Conservation (phyloP, 2,888 invertebrate genomes). For the Buathra laborator region DNA sequence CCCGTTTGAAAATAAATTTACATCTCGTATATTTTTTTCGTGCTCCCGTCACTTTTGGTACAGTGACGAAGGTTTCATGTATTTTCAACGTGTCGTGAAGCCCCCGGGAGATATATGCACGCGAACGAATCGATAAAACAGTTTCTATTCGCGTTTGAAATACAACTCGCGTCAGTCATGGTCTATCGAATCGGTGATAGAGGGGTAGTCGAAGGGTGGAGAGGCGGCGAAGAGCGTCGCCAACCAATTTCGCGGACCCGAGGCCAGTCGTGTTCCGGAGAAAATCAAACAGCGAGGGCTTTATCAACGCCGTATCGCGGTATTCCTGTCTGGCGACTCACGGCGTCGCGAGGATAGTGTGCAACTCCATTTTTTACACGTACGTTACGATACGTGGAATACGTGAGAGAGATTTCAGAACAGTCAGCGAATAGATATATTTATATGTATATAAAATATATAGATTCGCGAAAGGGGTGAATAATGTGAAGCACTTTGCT, state of each 20-base stretch:
- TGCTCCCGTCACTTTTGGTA: neutral
- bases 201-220: constrained; percentile 13
- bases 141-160: constrained; percentile 28
- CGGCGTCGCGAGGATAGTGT: neutral
- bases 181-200: constrained; percentile 27
- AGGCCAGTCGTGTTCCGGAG: constrained; percentile 23
- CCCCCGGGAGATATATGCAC: neutral
- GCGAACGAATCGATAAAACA: constrained; percentile 13
- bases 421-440: neutral
- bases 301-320: constrained; percentile 31
- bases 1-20: neutral
- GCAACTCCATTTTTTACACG: neutral
- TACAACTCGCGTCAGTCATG: constrained; percentile 44
- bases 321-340: neutral
- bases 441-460: neutral
- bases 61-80: constrained; percentile 3
- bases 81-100: constrained; percentile 16
- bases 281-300: constrained; percentile 46
- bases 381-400: neutral
- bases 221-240: constrained; percentile 28
- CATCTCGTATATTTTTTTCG: neutral
- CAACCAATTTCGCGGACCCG: constrained; percentile 39
- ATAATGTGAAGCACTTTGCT: neutral
- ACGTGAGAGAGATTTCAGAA: constrained; percentile 15
- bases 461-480: no score